Evolutionary conservation across 2,888 invertebrate species (phyloP).

Genomic region (Campopleginae sp.): DNA sequence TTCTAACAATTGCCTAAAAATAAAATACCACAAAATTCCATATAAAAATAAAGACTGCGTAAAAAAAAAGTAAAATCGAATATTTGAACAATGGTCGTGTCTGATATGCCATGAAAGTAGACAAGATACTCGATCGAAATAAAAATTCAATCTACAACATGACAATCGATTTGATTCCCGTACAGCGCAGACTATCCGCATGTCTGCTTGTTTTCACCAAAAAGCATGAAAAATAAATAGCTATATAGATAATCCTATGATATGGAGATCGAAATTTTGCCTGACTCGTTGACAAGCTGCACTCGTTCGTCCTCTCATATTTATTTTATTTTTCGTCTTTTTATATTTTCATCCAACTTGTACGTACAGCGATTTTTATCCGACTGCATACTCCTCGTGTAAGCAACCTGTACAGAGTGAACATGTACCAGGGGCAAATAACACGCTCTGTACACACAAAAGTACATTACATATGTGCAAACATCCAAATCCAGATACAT

Average conservation of each 20-base stretch:
- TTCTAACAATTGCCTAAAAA: not conserved
- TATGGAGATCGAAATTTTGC: constrained; percentile 59
- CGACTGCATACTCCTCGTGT: constrained; percentile 41
- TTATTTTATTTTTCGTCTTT: constrained; percentile 32
- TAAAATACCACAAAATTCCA: not conserved
- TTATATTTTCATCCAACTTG: constrained; percentile 57
- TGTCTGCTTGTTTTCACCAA: constrained; percentile 35
- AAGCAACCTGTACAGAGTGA: constrained; percentile 6
- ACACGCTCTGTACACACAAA: constrained; percentile 59
- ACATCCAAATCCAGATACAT: not conserved
- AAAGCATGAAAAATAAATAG: constrained; percentile 21
- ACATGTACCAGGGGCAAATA: constrained; percentile 64
- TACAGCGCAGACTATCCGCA: constrained; percentile 22
- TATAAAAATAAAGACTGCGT: not conserved
- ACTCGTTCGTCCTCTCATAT: constrained; percentile 25
- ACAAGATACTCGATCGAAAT: constrained; percentile 55
- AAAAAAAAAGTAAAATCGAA: constrained; percentile 11
- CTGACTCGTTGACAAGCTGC: constrained; percentile 46
- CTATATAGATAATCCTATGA: not conserved
- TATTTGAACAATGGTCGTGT: constrained; percentile 19
- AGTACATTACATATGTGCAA: constrained; percentile 33
- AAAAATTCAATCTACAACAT: constrained; percentile 67
- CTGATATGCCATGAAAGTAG: constrained; percentile 22
- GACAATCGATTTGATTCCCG: constrained; percentile 62
- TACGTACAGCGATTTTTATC: constrained; percentile 63